phyloP scores from a whole-genome alignment of 2,888 invertebrate species.

The Melangyna quadrimaculata region DNA sequence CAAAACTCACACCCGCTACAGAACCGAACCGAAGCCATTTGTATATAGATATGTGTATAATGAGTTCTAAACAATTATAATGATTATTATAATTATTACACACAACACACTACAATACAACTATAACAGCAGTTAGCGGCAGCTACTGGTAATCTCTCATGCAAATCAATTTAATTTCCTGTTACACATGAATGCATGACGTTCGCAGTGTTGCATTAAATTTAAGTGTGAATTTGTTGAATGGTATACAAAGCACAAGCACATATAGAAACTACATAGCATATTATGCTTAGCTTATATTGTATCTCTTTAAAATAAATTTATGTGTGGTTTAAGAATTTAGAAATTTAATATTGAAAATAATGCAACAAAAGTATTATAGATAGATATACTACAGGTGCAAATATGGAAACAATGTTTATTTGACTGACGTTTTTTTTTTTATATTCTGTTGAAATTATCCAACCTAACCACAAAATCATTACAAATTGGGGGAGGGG shows the following conservation, averaged over 20 bases:
- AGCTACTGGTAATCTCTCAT: constrained; percentile 63
- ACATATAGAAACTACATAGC: neutral
- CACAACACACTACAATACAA: neutral
- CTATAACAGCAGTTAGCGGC: neutral
- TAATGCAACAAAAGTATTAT: neutral
- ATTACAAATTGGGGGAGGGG: too few species aligned
- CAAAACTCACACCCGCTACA: neutral
- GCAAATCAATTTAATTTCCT: constrained; percentile 72
- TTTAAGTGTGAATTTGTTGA: constrained; percentile 28
- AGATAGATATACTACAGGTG: too few species aligned
- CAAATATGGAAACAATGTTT: too few species aligned
- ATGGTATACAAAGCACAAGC: neutral
- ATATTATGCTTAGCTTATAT: too few species aligned
- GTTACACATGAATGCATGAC: constrained; percentile 60
- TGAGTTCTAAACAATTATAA: constrained; percentile 53
- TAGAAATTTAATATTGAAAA: neutral
- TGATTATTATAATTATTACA: constrained; percentile 56
- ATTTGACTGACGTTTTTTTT: too few species aligned
- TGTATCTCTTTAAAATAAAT: too few species aligned
- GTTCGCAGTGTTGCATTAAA: constrained; percentile 48
- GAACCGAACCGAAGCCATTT: neutral
- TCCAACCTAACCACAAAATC: too few species aligned
- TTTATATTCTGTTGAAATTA: too few species aligned
- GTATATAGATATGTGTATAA: neutral
- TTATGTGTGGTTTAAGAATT: too few species aligned